Percentiles rank a stretch among this genome's conserved stretches.
Conservation (phyloP, 2,113 vertebrate species). For the Perca flavescens region DNA sequence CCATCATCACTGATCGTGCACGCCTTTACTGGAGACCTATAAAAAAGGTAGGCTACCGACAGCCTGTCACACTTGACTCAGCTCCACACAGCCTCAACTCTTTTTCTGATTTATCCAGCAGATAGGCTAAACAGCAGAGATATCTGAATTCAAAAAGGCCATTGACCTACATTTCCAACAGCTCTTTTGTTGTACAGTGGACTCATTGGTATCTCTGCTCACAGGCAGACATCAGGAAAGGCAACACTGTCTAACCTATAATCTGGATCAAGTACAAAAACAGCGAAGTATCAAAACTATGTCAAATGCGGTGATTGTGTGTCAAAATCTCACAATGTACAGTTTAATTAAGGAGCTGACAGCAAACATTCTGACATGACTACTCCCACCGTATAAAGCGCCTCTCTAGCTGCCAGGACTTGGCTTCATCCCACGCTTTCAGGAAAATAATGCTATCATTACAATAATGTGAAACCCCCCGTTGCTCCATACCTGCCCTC, state of each 20-base stretch:
- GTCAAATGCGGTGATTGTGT: background rate
- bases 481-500: constrained; percentile 85
- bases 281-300: background rate
- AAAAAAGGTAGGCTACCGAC: background rate
- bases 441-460: background rate
- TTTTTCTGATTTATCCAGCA: constrained; percentile 30
- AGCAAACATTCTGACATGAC: constrained; percentile 26
- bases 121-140: constrained; percentile 50
- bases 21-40: background rate
- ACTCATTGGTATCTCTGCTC: constrained; percentile 49
- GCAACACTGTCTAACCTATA: background rate
- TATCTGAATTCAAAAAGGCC: constrained; percentile 67
- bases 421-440: constrained; percentile 17
- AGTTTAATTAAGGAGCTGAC: constrained; percentile 30
- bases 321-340: background rate
- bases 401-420: constrained; percentile 4
- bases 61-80: constrained; percentile 40
- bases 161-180: constrained; percentile 75
- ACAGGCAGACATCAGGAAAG: constrained; percentile 35
- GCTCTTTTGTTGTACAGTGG: constrained; percentile 66
- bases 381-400: constrained; percentile 11
- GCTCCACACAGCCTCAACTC: constrained; percentile 18
- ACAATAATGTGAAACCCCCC: background rate
- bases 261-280: background rate
- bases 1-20: constrained; percentile 14